Evolutionary conservation across 1,140 invertebrate species (phyloP).

Genomic region (Trichonephila inaurata): DNA sequence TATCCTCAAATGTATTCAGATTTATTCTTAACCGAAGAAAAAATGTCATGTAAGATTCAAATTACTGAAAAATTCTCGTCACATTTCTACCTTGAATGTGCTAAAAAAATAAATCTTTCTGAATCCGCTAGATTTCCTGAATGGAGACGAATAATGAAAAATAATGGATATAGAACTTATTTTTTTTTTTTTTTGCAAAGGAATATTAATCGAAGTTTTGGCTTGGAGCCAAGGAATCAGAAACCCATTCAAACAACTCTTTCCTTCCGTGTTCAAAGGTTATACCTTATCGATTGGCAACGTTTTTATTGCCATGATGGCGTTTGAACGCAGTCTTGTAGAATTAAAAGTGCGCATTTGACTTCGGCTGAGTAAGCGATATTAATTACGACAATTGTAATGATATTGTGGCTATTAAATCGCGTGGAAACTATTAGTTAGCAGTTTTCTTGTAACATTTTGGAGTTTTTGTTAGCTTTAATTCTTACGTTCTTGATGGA

Average conservation of each 20-base stretch:
- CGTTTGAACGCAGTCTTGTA: background rate
- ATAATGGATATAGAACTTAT: background rate
- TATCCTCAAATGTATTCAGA: no score
- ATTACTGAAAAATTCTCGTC: background rate
- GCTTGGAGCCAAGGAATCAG: conserved; percentile 29
- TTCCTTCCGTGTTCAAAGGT: conserved; percentile 43
- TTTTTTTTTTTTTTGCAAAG: background rate
- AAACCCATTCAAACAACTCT: conserved; percentile 35
- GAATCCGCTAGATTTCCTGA: background rate
- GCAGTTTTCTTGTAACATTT: background rate
- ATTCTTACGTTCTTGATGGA: no score
- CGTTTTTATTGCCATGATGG: background rate
- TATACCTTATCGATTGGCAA: conserved; percentile 16
- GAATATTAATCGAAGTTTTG: conserved; percentile 31
- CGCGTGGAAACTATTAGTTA: background rate
- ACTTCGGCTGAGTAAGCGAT: conserved; percentile 2
- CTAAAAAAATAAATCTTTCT: background rate
- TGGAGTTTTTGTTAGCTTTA: background rate
- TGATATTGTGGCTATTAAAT: background rate
- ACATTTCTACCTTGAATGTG: background rate
- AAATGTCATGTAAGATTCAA: background rate
- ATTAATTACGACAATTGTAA: background rate
- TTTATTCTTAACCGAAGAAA: background rate
- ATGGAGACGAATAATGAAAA: conserved; percentile 1
- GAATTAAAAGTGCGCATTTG: conserved; percentile 4